Evolutionary conservation across 2,888 invertebrate species (phyloP).

Genomic region (Oxyteleia sp.): DNA sequence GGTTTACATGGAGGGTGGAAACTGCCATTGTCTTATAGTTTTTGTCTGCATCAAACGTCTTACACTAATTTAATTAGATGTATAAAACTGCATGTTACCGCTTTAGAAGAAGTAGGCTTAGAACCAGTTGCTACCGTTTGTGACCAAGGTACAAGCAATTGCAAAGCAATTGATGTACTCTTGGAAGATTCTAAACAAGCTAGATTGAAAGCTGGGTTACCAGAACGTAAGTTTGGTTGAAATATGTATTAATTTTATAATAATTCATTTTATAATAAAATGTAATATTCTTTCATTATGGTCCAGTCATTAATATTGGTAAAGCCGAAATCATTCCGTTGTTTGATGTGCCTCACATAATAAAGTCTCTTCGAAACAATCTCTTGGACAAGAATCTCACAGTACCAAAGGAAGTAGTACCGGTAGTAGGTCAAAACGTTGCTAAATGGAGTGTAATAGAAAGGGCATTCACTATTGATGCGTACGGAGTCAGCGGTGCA

Average conservation of each 20-base stretch:
- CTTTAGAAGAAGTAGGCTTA: not conserved
- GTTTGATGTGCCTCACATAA: constrained; percentile 16
- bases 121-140: constrained; percentile 20
- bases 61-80: not conserved
- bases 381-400: constrained; percentile 47
- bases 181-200: no score
- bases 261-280: no score
- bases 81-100: not conserved
- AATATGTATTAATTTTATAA: no score
- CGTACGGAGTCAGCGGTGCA: constrained; percentile 1
- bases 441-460: constrained; percentile 5
- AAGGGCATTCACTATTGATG: constrained; percentile 8
- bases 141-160: constrained; percentile 27
- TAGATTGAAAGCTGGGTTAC: no score
- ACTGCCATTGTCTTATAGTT: constrained; percentile 30
- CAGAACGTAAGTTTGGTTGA: constrained; percentile 22
- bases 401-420: constrained; percentile 1
- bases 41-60: constrained; percentile 8
- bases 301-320: constrained; percentile 12
- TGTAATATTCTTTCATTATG: no score
- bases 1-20: constrained; percentile 26
- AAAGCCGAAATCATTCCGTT: constrained; percentile 57
- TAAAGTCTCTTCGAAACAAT: constrained; percentile 45
- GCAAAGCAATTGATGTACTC: constrained; percentile 11
- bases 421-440: constrained; percentile 7